These are phyloP conservation scores for Phthorimaea operculella DNA, from an alignment of 1,140 invertebrate genomes.

Conservation along the genomic window DNA sequence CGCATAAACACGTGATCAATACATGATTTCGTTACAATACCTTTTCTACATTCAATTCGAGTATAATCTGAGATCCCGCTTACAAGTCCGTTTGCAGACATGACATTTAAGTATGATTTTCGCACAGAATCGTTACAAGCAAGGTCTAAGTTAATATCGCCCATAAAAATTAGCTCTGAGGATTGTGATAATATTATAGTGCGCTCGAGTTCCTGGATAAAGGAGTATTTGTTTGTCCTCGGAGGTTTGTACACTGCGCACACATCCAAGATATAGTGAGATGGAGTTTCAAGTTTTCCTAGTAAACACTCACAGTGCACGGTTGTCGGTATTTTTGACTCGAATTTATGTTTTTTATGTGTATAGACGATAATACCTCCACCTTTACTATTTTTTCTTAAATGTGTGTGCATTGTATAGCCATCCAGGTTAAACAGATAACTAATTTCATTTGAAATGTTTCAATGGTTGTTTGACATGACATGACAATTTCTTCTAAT, in stretches of 20 bases:
- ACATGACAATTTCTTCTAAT: neutral
- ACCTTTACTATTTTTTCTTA: neutral
- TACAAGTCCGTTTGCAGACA: too few relatives aligned
- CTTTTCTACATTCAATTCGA: too few relatives aligned
- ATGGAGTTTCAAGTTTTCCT: neutral
- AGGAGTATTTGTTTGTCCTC: neutral
- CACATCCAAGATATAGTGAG: neutral
- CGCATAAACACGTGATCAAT: neutral
- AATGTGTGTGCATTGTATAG: conserved; percentile 1
- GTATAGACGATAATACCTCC: neutral
- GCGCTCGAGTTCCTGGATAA: neutral
- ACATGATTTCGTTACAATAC: neutral
- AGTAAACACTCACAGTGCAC: neutral
- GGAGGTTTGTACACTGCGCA: conserved; percentile 1
- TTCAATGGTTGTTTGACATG: neutral
- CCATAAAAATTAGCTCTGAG: neutral
- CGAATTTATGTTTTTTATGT: conserved; percentile 4
- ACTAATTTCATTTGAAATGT: neutral
- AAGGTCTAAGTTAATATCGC: too few relatives aligned
- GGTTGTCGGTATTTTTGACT: neutral
- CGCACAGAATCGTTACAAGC: too few relatives aligned
- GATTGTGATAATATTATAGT: neutral
- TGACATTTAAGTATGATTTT: too few relatives aligned
- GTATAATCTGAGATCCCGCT: too few relatives aligned
- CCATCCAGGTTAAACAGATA: neutral